Evolutionary conservation across 92 coral and sea anemone species (phyloP), one percentile per base, ranked within the genome.

Genomic region (Heteractis magnifica): DNA sequence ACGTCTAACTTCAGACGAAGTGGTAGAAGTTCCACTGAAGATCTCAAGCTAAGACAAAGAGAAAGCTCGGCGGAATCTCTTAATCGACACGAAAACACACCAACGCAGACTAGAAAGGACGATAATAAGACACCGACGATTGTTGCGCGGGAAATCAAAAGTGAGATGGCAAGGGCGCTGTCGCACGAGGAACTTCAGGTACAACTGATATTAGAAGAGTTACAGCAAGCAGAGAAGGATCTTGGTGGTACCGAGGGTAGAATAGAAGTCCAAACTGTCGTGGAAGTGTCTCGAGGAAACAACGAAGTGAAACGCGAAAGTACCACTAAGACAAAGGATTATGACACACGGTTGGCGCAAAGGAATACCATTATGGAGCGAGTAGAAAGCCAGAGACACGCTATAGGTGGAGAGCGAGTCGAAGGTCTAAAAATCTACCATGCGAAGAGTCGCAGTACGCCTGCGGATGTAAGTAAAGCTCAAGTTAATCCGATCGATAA

Each of bases 381-480:
- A 34, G 75, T 94, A 19, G 98, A 92, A 77, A 92, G 88, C 82
- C 93, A 93, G 26, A 65, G 92, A n/a, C 98, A 94, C 12, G 87
- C 95, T 1, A 77, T 89, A 51, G 90, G 88, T 34, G 85, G 90
- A 10, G 91, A 85, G 62, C 75, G 58, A 6, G 89, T 91, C 21
- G 98, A 94, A 41, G 98, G 98, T 20, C 75, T 94, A 19, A 88
- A 89, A 62, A 91, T 94, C 70, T 94, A 89, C 82, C 98, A 94
- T 79, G 93, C 95, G 11, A 94, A 94, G 78, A 94, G 98, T 76
- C 88, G 98, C 6, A 94, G 98, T 80, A 87, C 93, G 8, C 98
- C 98, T 4, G 92, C 84, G 41, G 98, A 89, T 19, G 85, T 80
- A 3, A 85, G 72, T 56, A 83, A 84, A 51, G 80, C 84, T 48